Evolutionary conservation across 1,140 invertebrate species (phyloP).

Genomic region (Drosophila varians): DNA sequence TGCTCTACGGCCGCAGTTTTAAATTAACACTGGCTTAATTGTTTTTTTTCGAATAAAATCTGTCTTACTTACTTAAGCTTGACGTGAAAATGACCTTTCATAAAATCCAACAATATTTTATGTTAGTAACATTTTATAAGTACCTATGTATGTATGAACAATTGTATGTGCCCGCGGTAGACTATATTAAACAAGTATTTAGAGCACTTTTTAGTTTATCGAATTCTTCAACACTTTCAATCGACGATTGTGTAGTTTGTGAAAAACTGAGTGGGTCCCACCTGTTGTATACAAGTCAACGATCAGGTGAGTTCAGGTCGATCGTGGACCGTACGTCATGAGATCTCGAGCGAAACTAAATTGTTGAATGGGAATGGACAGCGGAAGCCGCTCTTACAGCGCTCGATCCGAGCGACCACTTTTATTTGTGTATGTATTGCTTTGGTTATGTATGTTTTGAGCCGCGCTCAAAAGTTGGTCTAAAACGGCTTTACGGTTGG

Average conservation of each 20-base stretch:
- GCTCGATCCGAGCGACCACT: conserved; percentile 29
- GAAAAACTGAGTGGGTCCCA: conserved; percentile 28
- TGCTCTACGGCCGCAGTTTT: not conserved
- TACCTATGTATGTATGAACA: not conserved
- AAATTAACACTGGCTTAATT: not conserved
- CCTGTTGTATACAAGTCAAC: conserved; percentile 34
- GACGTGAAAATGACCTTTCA: not conserved
- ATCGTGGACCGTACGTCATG: conserved; percentile 69
- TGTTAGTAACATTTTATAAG: not conserved
- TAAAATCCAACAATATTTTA: not conserved
- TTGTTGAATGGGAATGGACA: conserved; percentile 56
- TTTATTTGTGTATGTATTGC: conserved; percentile 11
- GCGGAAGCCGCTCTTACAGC: conserved; percentile 51
- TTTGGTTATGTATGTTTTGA: conserved; percentile 31
- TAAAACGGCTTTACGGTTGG: conserved; percentile 68
- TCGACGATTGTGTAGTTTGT: not conserved
- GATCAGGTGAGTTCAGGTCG: conserved; percentile 40
- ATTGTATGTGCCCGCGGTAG: no score
- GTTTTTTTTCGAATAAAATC: not conserved
- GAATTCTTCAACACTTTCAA: not conserved
- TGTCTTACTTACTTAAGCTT: not conserved
- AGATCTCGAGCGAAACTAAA: conserved; percentile 79
- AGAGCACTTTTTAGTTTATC: not conserved
- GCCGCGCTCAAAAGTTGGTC: conserved; percentile 61
- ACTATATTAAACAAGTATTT: not conserved